Evolutionary conservation across 2,113 vertebrate genomes (phyloP), one percentile per base, ranked within the genome.

Genomic region (Phainopepla nitens): DNA sequence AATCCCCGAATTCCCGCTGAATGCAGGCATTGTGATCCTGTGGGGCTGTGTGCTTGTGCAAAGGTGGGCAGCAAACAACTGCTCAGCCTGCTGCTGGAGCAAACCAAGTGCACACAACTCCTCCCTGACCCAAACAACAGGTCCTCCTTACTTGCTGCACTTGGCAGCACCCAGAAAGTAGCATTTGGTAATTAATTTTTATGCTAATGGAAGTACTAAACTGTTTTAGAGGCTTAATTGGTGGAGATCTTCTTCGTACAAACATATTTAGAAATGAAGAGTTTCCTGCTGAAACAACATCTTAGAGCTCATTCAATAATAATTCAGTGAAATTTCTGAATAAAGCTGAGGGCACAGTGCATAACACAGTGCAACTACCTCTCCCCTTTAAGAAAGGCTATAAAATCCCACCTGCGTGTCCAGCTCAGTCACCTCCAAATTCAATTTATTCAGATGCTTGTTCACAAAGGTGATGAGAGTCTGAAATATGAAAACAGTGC

Each of bases 381-480:
- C 27, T 50, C 17, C 29, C 23, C 58, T 57, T 19, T 28, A 89
- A 62, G 33, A 51, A 84, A 51, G 51, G 22, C 58, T 89, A 15
- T 60, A 50, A 72, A 87, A 76, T 60, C 97, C 33, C 97, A 99
- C 99, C 99, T 99, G 99, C 6, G 99, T 99, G 96, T 99, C 99
- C 97, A 99, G 97, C 90, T 99, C 99, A 23, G 99, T 99, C 93
- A 99, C 99, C 97, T 99, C 99, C 65, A 99, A 96, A 97, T 99
- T 99, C 94, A 99, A 89, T 89, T 99, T 99, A 97, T 99, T 99
- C 95, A 99, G 98, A 92, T 99, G 99, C 95, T 99, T 99, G 97
- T 99, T 99, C 93, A 99, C 99, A 76, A 99, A 99, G 5, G 99
- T 99, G 96, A 99, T 99, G 94, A 99, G 98, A 9, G 99, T 99